A percentile compares a stretch with the other conserved stretches of the same genome.
Evolutionary conservation across 2,888 invertebrate species (phyloP).

Genomic region (Phyllotreta striolata): DNA sequence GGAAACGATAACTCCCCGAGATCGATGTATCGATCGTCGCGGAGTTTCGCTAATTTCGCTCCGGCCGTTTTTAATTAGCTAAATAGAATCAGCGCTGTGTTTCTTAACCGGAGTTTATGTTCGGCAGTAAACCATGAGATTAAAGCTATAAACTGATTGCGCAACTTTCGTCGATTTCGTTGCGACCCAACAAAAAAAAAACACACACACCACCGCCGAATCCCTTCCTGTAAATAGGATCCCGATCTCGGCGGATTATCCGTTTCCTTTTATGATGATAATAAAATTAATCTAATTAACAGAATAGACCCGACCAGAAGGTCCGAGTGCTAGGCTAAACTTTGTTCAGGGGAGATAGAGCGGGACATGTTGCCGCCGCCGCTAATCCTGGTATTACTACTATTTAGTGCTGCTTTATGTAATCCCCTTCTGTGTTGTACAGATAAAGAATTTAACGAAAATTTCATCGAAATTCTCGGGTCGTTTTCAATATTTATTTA

Average conservation of each 20-base stretch:
- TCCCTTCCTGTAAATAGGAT: slow-evolving; percentile 28
- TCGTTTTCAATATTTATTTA: no score
- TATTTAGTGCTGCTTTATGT: slow-evolving; percentile 29
- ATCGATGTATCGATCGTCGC: no score
- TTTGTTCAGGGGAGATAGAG: slow-evolving; percentile 32
- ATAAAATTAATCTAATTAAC: slow-evolving; percentile 38
- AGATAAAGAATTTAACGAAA: no score
- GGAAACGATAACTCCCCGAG: no score
- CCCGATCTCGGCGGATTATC: slow-evolving; percentile 24
- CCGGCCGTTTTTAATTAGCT: no score
- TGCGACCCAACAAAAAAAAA: slow-evolving; percentile 1
- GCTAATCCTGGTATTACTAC: slow-evolving; percentile 41
- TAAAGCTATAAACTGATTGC: no score
- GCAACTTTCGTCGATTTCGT: neutral
- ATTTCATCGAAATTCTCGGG: no score
- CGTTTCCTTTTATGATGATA: slow-evolving; percentile 22
- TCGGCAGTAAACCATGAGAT: no score
- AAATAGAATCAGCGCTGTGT: no score
- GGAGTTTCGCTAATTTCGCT: no score
- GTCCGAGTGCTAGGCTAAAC: slow-evolving; percentile 25
- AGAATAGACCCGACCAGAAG: slow-evolving; percentile 30
- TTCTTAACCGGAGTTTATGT: no score
- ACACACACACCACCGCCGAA: slow-evolving; percentile 15
- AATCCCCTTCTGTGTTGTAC: no score
- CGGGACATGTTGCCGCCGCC: slow-evolving; percentile 35